A percentile compares a stretch with the other conserved stretches of the same genome.
Evolutionary conservation across 2,113 vertebrate genomes (phyloP).

Genomic region (Cyphomyrus plagiostoma): DNA sequence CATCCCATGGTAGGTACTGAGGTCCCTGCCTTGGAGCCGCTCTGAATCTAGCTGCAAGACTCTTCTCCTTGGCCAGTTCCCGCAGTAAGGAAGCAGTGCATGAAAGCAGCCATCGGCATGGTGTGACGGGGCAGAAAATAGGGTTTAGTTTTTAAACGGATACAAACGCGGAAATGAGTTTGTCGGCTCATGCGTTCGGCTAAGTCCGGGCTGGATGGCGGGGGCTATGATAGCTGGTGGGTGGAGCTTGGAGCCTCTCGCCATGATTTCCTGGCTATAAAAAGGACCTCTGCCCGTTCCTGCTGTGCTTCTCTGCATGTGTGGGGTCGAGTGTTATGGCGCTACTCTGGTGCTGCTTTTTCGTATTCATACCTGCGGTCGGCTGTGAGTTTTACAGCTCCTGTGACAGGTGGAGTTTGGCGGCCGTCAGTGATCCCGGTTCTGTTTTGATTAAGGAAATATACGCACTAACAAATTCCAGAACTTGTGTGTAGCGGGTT

Average conservation of each 20-base stretch:
- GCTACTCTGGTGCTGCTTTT: not conserved
- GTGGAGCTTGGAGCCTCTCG: not conserved
- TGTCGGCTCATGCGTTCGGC: not conserved
- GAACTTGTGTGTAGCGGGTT: not conserved
- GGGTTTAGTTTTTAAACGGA: not conserved
- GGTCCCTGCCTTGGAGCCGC: not conserved
- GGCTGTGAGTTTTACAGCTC: slow-evolving; percentile 30
- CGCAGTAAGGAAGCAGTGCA: not conserved
- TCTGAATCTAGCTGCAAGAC: not conserved
- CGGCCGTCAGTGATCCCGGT: not conserved
- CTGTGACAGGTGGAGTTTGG: slow-evolving; percentile 52
- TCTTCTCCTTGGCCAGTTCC: not conserved
- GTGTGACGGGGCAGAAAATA: not conserved
- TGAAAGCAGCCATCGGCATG: not conserved
- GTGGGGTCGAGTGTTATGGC: not conserved
- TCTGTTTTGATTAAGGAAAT: not conserved
- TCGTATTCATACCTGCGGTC: not conserved
- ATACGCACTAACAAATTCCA: not conserved
- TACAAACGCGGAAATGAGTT: not conserved
- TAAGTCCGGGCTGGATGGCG: not conserved
- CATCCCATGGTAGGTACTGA: not conserved
- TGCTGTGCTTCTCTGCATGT: not conserved
- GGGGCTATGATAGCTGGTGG: not conserved
- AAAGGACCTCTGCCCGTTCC: not conserved
- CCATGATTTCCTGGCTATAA: not conserved